A percentile compares a stretch with the other conserved stretches of the same genome.
These are phyloP conservation scores for Megalops atlanticus DNA, from an alignment of 2,113 vertebrate species.

Conservation along the genomic window DNA sequence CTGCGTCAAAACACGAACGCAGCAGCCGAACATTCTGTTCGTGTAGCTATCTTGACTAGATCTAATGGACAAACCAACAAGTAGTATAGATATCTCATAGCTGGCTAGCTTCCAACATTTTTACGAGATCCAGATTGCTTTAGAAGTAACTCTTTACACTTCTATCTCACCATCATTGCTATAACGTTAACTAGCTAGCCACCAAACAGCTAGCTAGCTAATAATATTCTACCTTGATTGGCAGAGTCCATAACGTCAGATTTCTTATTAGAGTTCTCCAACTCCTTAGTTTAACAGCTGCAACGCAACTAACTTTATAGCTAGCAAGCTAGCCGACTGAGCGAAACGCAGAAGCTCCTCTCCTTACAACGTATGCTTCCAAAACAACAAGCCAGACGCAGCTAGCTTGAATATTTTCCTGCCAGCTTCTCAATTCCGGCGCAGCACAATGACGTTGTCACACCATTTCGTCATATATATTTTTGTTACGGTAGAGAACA, in stretches of 20 bases:
- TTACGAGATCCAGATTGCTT: no score
- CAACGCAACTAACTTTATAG: background rate
- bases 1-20: no score
- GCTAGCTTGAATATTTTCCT: background rate
- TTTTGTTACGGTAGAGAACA: no score
- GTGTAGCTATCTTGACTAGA: no score
- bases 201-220: background rate
- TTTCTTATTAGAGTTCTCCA: background rate
- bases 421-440: conserved; percentile 28
- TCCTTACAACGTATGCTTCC: background rate
- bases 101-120: no score
- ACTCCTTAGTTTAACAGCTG: background rate
- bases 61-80: no score
- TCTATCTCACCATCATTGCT: no score
- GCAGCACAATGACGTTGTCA: conserved; percentile 31
- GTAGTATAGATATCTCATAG: no score
- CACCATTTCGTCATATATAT: background rate
- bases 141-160: no score
- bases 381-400: background rate
- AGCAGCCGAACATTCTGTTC: no score
- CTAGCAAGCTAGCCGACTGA: background rate
- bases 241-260: conserved; percentile 37
- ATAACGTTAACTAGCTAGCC: background rate
- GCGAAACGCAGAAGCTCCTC: background rate
- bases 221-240: conserved; percentile 29